Conservation (phyloP, 1,140 invertebrate species). For the Anagrus nilaparvatae region DNA sequence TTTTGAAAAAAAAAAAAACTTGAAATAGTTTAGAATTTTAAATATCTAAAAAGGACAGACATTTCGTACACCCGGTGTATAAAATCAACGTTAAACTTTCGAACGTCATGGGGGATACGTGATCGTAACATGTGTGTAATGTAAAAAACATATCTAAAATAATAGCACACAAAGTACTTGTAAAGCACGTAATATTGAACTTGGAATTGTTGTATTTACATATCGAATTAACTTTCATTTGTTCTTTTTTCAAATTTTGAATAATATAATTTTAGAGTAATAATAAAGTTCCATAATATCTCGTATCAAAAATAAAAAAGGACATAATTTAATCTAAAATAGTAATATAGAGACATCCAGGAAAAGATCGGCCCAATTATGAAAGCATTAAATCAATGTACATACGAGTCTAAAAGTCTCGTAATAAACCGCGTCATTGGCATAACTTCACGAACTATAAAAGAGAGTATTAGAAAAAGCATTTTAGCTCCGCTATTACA, state of each 20-base stretch:
- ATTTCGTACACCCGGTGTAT: constrained; percentile 38
- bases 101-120: constrained; percentile 25
- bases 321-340: too few species aligned
- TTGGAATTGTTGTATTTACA: too few species aligned
- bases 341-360: constrained; percentile 40
- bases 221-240: too few species aligned
- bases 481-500: too few species aligned
- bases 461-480: too few species aligned
- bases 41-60: constrained; percentile 29
- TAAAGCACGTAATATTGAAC: constrained; percentile 28
- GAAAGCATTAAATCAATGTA: constrained; percentile 41
- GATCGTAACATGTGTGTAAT: constrained; percentile 37
- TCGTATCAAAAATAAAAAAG: too few species aligned
- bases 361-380: constrained; percentile 40
- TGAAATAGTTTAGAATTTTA: too few species aligned
- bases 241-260: too few species aligned
- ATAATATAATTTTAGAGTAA: too few species aligned
- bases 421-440: constrained; percentile 35
- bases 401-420: constrained; percentile 29
- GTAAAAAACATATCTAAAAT: constrained; percentile 23
- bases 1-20: too few species aligned
- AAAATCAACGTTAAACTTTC: constrained; percentile 38
- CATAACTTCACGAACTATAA: constrained; percentile 32
- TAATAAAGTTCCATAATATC: too few species aligned
- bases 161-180: too few species aligned